Evolutionary conservation across 2,797 vertebrate species (phyloP).

Genomic region (Valencia hispanica): DNA sequence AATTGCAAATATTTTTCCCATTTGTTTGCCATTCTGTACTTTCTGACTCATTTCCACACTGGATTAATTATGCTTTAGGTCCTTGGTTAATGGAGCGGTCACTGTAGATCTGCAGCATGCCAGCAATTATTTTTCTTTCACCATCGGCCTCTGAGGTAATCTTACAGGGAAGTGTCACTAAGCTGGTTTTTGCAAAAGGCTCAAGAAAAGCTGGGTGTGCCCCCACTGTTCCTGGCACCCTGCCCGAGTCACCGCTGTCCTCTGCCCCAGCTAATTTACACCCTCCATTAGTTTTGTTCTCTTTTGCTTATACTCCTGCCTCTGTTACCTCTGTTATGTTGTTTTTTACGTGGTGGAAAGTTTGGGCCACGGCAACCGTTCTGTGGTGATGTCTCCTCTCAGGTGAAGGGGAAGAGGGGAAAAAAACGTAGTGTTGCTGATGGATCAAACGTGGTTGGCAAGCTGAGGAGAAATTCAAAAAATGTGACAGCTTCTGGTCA

Average conservation of each 20-base stretch:
- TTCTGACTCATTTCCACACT: not conserved
- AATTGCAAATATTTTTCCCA: not conserved
- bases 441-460: not conserved
- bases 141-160: slow-evolving; percentile 54
- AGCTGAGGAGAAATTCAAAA: not conserved
- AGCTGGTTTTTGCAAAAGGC: slow-evolving; percentile 55
- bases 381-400: slow-evolving; percentile 39
- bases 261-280: slow-evolving; percentile 39
- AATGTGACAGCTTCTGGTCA: slow-evolving; percentile 16
- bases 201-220: slow-evolving; percentile 65
- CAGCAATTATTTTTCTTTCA: slow-evolving; percentile 36
- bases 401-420: slow-evolving; percentile 1
- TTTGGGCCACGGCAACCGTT: slow-evolving; percentile 42
- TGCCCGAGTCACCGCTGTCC: slow-evolving; percentile 41
- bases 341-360: slow-evolving; percentile 68
- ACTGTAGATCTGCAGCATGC: not conserved
- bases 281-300: not conserved
- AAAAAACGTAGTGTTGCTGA: not conserved
- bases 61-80: not conserved
- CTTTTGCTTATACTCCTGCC: not conserved
- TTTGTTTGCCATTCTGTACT: not conserved
- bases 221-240: slow-evolving; percentile 37
- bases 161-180: slow-evolving; percentile 58
- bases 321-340: slow-evolving; percentile 28
- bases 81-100: not conserved